Base-by-base conservation (phyloP, 2,888 invertebrate genomes). In the Cotesia congregata region DNA sequence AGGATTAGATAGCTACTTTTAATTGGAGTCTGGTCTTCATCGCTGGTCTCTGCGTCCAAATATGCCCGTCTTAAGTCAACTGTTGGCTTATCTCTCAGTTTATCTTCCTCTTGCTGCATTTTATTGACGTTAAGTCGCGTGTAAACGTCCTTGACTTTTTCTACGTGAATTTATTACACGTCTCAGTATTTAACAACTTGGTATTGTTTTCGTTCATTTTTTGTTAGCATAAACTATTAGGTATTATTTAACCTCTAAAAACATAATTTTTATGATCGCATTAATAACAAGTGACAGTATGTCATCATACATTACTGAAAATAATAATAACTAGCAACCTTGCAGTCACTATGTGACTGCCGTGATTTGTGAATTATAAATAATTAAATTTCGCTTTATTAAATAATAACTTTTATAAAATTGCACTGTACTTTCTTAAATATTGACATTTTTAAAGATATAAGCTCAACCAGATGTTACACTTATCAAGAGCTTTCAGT, bases 1-100 rank as follows among this genome's bases (percentile, higher is more conserved):
- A 30, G 30, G 3, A 30, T 30, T 30, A 30, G 3, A 30, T 4
- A 30, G 30, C 67, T 72, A 80, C 80, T 79, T 84, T 84, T 82
- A 82, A 80, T 72, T 67, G 68, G 81, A 67, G 7, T 67, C 72
- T 80, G 83, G 78, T 81, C 83, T 6, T 87, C 87, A 82, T 86
- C 86, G 83, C 83, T 86, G 84, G 83, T 87, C 83, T 83, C 83
- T 76, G 88, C 88, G 83, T 88, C 87, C 84, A 88, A 88, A 84
- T 88, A 88, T 83, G 85, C 87, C 79, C 87, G 83, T 81, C 79
- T 86, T 62, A 84, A 83, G 83, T 88, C 85, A 70, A 41, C 78
- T 73, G 75, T 79, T 79, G 83, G 82, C 84, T 86, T 85, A 83
- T 85, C 85, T 74, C 83, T 82, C 80, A 78, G 82, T 84, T 85